Percentiles rank a stretch among this genome's conserved stretches.
Evolutionary conservation across 1,140 invertebrate species (phyloP).

Genomic region (Centruroides vittatus): DNA sequence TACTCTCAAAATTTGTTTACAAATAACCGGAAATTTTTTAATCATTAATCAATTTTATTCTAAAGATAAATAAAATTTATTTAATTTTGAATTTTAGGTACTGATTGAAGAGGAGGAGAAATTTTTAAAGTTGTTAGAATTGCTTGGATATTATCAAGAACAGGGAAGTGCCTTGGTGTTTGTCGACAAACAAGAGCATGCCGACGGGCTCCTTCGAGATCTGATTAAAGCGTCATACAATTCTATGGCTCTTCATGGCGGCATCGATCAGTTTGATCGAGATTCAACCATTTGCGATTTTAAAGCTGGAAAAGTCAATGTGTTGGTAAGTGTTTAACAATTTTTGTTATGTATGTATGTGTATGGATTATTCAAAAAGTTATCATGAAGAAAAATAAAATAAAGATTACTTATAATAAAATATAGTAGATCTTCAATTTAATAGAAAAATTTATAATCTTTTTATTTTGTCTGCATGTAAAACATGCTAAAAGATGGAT

Average conservation of each 20-base stretch:
- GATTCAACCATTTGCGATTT: constrained; percentile 97
- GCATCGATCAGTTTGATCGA: constrained; percentile 97
- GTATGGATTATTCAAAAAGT: too few species aligned
- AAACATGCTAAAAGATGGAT: too few species aligned
- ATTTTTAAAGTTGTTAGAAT: constrained; percentile 91
- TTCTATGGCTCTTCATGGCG: constrained; percentile 94
- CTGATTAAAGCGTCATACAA: constrained; percentile 92
- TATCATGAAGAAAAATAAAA: too few species aligned
- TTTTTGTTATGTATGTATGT: constrained; percentile 16
- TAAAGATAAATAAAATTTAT: too few species aligned
- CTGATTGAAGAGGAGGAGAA: constrained; percentile 94
- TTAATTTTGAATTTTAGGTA: constrained; percentile 20
- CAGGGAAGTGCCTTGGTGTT: constrained; percentile 91
- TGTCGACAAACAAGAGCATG: constrained; percentile 97
- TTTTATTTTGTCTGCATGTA: too few species aligned
- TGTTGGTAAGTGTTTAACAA: constrained; percentile 33
- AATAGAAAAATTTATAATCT: too few species aligned
- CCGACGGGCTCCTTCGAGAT: constrained; percentile 86
- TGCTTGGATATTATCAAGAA: constrained; percentile 87
- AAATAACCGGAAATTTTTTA: too few species aligned
- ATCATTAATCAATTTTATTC: too few species aligned
- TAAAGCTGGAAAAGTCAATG: constrained; percentile 69
- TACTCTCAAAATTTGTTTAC: too few species aligned
- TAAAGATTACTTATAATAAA: too few species aligned
- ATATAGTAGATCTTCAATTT: too few species aligned